Conservation (phyloP, 2,888 invertebrate genomes). For the Onchidella celtica region DNA sequence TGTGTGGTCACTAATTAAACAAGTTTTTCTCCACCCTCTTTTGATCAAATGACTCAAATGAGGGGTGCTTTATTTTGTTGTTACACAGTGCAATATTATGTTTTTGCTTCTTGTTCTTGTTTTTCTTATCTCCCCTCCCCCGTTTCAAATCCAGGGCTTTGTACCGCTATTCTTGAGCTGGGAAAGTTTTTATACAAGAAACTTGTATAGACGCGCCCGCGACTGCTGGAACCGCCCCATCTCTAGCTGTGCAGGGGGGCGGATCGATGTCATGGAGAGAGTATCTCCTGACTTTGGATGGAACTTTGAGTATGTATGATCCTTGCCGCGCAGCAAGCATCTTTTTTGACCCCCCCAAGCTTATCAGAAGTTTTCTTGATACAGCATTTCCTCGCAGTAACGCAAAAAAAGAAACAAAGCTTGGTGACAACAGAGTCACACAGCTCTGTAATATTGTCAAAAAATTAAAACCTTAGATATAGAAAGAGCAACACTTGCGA, state of each 20-base stretch:
- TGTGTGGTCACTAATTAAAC: neutral
- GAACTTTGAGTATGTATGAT: slow-evolving; percentile 88
- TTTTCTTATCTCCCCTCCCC: neutral
- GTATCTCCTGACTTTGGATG: slow-evolving; percentile 93
- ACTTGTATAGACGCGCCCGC: slow-evolving; percentile 93
- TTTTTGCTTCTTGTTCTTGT: slow-evolving; percentile 40
- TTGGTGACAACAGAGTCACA: too few relatives aligned
- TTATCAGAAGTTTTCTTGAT: slow-evolving; percentile 14
- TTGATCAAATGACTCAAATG: neutral
- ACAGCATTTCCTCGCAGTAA: neutral
- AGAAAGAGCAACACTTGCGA: too few relatives aligned
- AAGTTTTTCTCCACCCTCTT: neutral
- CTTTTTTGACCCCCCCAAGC: neutral
- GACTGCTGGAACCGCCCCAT: slow-evolving; percentile 98
- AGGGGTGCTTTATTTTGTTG: neutral
- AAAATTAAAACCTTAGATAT: too few relatives aligned
- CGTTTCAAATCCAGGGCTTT: slow-evolving; percentile 76
- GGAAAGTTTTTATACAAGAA: slow-evolving; percentile 88
- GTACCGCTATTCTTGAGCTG: slow-evolving; percentile 81
- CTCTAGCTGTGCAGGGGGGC: slow-evolving; percentile 94
- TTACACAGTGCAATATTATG: neutral
- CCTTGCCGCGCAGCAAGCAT: neutral
- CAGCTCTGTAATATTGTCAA: too few relatives aligned
- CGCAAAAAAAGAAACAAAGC: neutral
- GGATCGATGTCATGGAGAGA: slow-evolving; percentile 91